Base-by-base conservation (phyloP, 2,113 vertebrate genomes). In the Hippocampus barbouri region DNA sequence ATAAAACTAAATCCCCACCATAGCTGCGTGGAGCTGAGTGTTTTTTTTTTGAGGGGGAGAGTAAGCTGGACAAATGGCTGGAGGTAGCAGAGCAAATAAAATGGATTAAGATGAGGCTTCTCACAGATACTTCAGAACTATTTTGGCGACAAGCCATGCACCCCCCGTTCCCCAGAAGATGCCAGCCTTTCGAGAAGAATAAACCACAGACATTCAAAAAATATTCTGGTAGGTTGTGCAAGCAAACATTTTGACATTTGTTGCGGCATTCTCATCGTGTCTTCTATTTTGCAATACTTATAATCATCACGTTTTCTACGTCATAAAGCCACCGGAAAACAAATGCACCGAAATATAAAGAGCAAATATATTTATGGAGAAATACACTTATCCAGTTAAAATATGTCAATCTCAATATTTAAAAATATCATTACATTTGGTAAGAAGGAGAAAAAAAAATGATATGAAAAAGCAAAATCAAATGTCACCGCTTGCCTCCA, bases 11-110 rank as follows among this genome's bases (percentile, higher is more conserved):
- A 95, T 96, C 94, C 92, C 89, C 62, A 78, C 82, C 83, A 91
- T 86, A 79, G 82, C 79, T 72, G 85, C 82, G 83, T 82, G 78
- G 83, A 85, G 81, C 47, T 51, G 75, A 79, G 83, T 77, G 79
- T 0, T n/a, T 54, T 21, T 53, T 54, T 60, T 27, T 25, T 77
- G 69, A 9, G 63, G 87, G 91, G 92, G 76, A 5, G 53, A 11
- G 78, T 70, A 92, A 91, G 88, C 91, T 92, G 95, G 91, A 96
- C 96, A 99, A 98, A 99, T 96, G 97, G 95, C 97, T 91, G 74
- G 89, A 92, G 90, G 91, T 92, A 91, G 89, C 88, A 90, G 87
- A 91, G 91, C 90, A 92, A 92, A 92, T 91, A 90, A 91, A 90
- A 92, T 83, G 85, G 90, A 94, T 92, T 91, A 92, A 89, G 89